Percentiles rank a stretch among this genome's conserved stretches.
phyloP scores from a whole-genome alignment of 2,888 invertebrate species.

The Furcula furcula region DNA sequence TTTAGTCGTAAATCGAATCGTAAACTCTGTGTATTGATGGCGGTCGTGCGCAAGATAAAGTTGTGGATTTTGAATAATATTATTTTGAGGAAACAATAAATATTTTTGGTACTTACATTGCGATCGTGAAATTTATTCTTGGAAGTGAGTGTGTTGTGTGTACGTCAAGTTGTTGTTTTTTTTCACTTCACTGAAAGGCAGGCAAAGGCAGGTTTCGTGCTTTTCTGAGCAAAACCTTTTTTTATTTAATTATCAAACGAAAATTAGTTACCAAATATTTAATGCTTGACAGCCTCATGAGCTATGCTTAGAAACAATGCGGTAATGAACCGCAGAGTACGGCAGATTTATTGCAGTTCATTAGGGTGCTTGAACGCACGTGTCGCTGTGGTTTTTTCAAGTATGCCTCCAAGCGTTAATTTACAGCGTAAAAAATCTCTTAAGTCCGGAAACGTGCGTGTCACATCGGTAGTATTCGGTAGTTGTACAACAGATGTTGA shows the following conservation, averaged over 20 bases:
- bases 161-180: no score
- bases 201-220: no score
- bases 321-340: constrained; percentile 18
- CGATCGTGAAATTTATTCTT: no score
- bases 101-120: no score
- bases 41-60: constrained; percentile 52
- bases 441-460: constrained; percentile 67
- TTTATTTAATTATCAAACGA: no score
- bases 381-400: constrained; percentile 42
- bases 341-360: constrained; percentile 28
- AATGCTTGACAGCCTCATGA: no score
- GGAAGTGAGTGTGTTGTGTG: no score
- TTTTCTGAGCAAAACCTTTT: no score
- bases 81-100: neutral
- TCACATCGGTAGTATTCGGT: constrained; percentile 67
- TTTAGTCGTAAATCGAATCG: constrained; percentile 66
- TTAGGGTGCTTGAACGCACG: constrained; percentile 34
- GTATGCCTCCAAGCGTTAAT: constrained; percentile 56
- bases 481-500: constrained; percentile 76
- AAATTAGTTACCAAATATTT: no score
- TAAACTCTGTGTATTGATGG: constrained; percentile 61
- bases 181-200: no score
- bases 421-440: constrained; percentile 63
- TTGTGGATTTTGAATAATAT: constrained; percentile 56
- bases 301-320: no score